Conservation (phyloP, 2,113 vertebrate species). For the Acrocephalus arundinaceus region DNA sequence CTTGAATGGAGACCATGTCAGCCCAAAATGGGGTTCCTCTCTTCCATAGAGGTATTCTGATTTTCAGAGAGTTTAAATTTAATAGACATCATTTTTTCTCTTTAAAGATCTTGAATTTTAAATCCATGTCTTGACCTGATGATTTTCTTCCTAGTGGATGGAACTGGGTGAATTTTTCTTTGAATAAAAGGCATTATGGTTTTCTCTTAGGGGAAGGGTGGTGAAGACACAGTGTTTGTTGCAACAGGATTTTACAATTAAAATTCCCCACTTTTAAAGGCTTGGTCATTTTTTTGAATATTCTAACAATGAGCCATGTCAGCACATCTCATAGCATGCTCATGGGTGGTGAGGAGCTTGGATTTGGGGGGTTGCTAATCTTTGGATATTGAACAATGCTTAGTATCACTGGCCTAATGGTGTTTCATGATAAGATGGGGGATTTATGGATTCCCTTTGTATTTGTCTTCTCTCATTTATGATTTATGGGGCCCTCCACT, state of each 20-base stretch:
- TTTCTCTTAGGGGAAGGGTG: not conserved
- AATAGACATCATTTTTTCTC: not conserved
- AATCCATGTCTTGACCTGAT: not conserved
- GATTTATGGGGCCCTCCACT: not conserved
- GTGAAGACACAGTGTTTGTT: not conserved
- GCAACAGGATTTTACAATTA: slow-evolving; percentile 26
- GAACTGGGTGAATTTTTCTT: not conserved
- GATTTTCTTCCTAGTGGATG: not conserved
- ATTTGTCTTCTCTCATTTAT: not conserved
- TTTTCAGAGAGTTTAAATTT: not conserved
- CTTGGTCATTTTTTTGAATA: not conserved
- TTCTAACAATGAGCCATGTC: not conserved
- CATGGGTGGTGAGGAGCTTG: not conserved
- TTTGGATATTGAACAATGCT: not conserved
- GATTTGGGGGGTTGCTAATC: not conserved
- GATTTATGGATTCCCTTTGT: not conserved
- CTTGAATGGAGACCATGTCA: not conserved
- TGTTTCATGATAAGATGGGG: not conserved
- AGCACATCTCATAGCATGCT: not conserved
- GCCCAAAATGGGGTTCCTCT: not conserved
- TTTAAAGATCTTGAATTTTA: not conserved
- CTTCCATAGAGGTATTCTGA: not conserved
- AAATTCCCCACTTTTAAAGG: not conserved
- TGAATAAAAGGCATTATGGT: not conserved
- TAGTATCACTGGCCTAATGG: not conserved